Percentiles rank a stretch among this genome's conserved stretches.
These are phyloP conservation scores for Drosophila demipolita DNA, from an alignment of 2,888 invertebrate species.

Conservation along the genomic window DNA sequence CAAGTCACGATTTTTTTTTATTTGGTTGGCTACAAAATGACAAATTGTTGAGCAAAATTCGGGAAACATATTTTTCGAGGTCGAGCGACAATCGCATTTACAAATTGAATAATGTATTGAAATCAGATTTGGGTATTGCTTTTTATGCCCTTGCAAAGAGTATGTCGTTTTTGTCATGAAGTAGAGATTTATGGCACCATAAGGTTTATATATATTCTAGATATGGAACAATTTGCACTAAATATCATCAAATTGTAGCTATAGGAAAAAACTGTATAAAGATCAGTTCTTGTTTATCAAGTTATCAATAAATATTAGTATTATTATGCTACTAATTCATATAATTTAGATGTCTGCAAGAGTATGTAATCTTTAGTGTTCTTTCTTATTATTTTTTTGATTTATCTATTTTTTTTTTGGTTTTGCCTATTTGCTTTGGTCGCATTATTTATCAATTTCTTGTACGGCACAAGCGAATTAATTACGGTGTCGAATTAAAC, in stretches of 20 bases:
- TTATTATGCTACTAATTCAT: not conserved
- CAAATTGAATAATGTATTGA: slow-evolving; percentile 46
- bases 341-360: not conserved
- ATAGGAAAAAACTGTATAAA: not conserved
- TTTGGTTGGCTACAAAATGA: slow-evolving; percentile 44
- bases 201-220: not conserved
- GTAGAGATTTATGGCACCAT: not conserved
- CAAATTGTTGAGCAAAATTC: slow-evolving; percentile 52
- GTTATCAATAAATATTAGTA: not conserved
- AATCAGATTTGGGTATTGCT: slow-evolving; percentile 1
- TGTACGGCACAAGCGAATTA: slow-evolving; percentile 41
- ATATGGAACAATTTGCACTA: not conserved
- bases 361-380: not conserved
- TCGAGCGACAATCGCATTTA: slow-evolving; percentile 53
- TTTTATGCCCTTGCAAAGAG: not conserved
- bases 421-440: slow-evolving; percentile 15
- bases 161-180: not conserved
- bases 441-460: slow-evolving; percentile 48
- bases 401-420: not conserved
- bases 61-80: slow-evolving; percentile 28
- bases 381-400: not conserved
- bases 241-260: not conserved
- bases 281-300: not conserved
- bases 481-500: slow-evolving; percentile 38
- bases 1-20: slow-evolving; percentile 63